phyloP scores from a whole-genome alignment of 2,888 invertebrate species.

The Eudemis profundana region DNA sequence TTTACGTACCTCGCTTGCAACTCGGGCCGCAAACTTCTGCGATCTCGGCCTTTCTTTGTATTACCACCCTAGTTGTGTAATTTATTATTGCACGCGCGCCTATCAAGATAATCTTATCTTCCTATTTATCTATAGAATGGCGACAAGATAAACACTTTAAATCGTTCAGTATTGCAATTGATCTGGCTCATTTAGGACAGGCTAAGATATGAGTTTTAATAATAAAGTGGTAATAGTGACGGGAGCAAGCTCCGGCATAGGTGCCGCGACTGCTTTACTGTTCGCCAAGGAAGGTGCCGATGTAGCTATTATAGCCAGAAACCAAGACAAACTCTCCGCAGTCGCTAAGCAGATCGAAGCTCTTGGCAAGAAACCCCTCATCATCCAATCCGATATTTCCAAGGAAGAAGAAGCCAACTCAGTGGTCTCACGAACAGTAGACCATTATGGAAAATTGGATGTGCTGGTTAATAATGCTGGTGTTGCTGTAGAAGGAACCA shows the following conservation, averaged over 20 bases:
- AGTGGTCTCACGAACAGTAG: neutral
- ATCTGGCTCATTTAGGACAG: neutral
- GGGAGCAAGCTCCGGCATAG: neutral
- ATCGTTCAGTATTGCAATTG: neutral
- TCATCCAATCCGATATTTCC: neutral
- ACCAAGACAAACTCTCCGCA: neutral
- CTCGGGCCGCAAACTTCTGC: too few relatives aligned
- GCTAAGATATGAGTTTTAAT: neutral
- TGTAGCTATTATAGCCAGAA: neutral
- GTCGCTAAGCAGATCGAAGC: neutral
- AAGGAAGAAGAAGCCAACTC: neutral
- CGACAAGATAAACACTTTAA: too few relatives aligned
- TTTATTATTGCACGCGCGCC: too few relatives aligned
- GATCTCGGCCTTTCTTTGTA: too few relatives aligned
- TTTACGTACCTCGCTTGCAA: too few relatives aligned
- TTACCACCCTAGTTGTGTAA: too few relatives aligned
- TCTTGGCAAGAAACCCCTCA: neutral
- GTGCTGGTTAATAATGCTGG: slow-evolving; percentile 1
- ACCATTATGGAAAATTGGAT: neutral
- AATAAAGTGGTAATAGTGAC: slow-evolving; percentile 7
- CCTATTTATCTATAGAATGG: too few relatives aligned
- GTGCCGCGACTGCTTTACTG: neutral
- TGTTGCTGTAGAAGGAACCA: neutral
- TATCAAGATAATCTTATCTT: too few relatives aligned
- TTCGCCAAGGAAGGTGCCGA: slow-evolving; percentile 11